Evolutionary conservation across 30 jellyfish, hydroid and myxozoan genomes (phyloP).

Genomic region (Clytia hemisphaerica): DNA sequence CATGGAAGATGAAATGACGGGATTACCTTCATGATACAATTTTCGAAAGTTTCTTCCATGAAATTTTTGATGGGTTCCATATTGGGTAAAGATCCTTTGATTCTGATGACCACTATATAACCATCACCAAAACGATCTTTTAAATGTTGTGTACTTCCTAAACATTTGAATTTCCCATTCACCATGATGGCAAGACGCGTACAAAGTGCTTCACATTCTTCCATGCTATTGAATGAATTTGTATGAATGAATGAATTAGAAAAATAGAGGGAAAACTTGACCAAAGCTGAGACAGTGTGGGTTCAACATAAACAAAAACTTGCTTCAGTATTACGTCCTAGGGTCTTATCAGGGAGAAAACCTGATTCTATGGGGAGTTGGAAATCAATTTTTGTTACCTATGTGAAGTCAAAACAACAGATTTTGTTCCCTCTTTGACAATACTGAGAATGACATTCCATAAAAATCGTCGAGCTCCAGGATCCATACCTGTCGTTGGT

Average conservation of each 20-base stretch:
- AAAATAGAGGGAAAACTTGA: neutral
- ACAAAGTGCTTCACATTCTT: conserved; percentile 94
- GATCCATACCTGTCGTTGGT: conserved; percentile 99
- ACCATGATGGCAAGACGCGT: conserved; percentile 96
- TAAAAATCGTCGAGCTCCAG: conserved; percentile 91
- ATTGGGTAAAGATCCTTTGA: conserved; percentile 64
- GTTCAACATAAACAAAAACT: neutral
- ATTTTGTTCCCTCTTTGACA: conserved; percentile 69
- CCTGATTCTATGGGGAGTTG: neutral
- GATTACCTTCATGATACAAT: conserved; percentile 71
- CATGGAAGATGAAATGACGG: neutral
- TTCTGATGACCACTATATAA: conserved; percentile 60
- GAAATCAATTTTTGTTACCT: conserved; percentile 32
- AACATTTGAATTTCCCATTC: conserved; percentile 87
- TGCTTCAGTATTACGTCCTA: neutral
- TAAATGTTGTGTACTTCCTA: conserved; percentile 92
- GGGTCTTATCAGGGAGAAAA: neutral
- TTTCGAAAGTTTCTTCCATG: conserved; percentile 48
- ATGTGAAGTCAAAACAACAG: conserved; percentile 89
- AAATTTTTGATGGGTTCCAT: conserved; percentile 61
- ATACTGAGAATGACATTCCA: conserved; percentile 85
- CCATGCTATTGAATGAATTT: too few species aligned
- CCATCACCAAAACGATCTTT: conserved; percentile 96
- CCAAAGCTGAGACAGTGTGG: neutral
- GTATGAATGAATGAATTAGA: too few species aligned